A percentile compares a stretch with the other conserved stretches of the same genome.
These are phyloP conservation scores for Meiosimyza decipiens DNA, from an alignment of 2,888 invertebrate genomes.

Conservation along the genomic window DNA sequence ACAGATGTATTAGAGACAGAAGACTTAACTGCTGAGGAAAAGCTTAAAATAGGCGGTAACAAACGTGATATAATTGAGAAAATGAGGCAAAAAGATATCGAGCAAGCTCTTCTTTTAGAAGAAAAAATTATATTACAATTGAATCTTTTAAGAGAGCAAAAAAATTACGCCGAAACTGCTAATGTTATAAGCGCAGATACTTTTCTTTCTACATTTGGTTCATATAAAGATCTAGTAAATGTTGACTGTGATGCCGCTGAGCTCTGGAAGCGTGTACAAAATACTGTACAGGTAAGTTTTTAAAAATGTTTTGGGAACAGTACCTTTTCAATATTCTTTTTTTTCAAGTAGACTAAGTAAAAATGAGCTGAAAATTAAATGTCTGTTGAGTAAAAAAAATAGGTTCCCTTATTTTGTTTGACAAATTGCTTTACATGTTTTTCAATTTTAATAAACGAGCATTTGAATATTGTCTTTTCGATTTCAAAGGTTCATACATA, in stretches of 20 bases:
- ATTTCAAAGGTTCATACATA: too few species aligned
- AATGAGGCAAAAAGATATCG: slow-evolving; percentile 87
- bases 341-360: neutral
- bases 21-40: slow-evolving; percentile 80
- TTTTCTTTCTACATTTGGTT: slow-evolving; percentile 64
- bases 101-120: slow-evolving; percentile 86
- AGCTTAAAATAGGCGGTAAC: slow-evolving; percentile 70
- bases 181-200: slow-evolving; percentile 58
- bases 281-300: slow-evolving; percentile 56
- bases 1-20: slow-evolving; percentile 81
- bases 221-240: slow-evolving; percentile 79
- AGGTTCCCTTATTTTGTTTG: too few species aligned
- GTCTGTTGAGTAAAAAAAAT: too few species aligned
- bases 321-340: neutral
- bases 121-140: slow-evolving; percentile 89
- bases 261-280: slow-evolving; percentile 82
- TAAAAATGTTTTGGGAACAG: slow-evolving; percentile 32
- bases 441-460: too few species aligned
- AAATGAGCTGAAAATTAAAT: neutral
- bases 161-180: slow-evolving; percentile 69
- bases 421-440: too few species aligned
- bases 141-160: slow-evolving; percentile 74
- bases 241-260: slow-evolving; percentile 82
- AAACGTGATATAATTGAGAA: slow-evolving; percentile 74
- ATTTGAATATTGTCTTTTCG: too few species aligned